Evolutionary conservation across 2,797 vertebrate species (phyloP).

Genomic region (Hydrocynus forskahlii): DNA sequence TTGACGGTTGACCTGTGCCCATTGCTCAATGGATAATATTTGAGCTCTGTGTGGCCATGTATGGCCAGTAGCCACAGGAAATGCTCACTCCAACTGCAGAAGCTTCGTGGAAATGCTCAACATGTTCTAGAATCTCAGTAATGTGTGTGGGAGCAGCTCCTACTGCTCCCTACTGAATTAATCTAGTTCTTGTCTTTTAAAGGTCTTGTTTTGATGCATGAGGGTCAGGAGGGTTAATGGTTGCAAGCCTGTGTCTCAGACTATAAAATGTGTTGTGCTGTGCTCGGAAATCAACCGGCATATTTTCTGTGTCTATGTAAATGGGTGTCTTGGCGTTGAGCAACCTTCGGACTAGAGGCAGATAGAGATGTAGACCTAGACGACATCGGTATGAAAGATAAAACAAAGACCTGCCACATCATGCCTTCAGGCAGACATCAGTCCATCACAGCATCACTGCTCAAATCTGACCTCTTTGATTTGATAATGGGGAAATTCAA

Average conservation of each 20-base stretch:
- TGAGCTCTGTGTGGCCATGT: conserved; percentile 43
- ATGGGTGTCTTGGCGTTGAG: background rate
- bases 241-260: background rate
- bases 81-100: conserved; percentile 17
- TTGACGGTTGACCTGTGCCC: conserved; percentile 53
- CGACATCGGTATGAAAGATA: no score
- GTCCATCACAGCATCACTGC: background rate
- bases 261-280: background rate
- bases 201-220: conserved; percentile 16
- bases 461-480: background rate
- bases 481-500: conserved; percentile 1
- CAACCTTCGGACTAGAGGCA: background rate
- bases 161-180: conserved; percentile 9
- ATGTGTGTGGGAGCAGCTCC: conserved; percentile 28
- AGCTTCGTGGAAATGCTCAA: background rate
- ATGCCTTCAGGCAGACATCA: background rate
- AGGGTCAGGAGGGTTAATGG: background rate
- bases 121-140: conserved; percentile 23
- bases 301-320: background rate
- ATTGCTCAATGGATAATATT: background rate
- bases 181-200: background rate
- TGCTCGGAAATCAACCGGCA: background rate
- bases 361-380: background rate
- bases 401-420: no score
- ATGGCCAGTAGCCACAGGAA: background rate